Evolutionary conservation across 2,113 vertebrate genomes (phyloP).

Genomic region (human (Homo sapiens)): DNA sequence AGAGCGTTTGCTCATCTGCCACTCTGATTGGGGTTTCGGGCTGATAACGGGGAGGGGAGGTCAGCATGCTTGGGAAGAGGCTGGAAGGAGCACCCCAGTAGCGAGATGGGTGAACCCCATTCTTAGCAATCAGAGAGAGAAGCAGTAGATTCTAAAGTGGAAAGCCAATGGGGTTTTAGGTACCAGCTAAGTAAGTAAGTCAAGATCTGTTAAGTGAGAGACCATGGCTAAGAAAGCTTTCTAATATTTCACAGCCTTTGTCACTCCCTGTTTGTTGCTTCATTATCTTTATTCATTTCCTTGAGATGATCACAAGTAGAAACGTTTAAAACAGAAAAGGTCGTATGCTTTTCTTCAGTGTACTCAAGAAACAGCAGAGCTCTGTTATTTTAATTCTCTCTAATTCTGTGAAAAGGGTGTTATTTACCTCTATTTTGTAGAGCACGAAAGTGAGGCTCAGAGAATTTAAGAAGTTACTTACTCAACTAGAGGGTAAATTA

Average conservation of each 20-base stretch:
- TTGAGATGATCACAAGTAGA: background rate
- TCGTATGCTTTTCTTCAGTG: background rate
- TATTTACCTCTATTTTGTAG: background rate
- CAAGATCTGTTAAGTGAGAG: background rate
- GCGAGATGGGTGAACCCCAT: too few species aligned
- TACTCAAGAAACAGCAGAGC: background rate
- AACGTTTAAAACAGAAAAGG: background rate
- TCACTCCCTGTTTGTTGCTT: background rate
- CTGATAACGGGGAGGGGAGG: background rate
- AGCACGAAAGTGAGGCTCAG: background rate
- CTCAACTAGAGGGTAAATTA: background rate
- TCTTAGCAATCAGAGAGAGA: background rate
- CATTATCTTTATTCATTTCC: background rate
- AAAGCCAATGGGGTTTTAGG: background rate
- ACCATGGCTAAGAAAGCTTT: background rate
- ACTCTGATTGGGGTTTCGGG: background rate
- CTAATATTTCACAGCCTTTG: background rate
- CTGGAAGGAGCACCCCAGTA: accelerated
- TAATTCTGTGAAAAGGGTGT: background rate
- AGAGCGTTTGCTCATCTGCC: too few species aligned
- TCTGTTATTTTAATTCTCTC: background rate
- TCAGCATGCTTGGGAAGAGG: background rate
- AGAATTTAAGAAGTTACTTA: background rate
- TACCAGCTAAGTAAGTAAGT: background rate
- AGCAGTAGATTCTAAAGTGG: background rate